A percentile compares a stretch with the other conserved stretches of the same genome.
Conservation (phyloP, 2,113 vertebrate species). For the Piaya cayana region DNA sequence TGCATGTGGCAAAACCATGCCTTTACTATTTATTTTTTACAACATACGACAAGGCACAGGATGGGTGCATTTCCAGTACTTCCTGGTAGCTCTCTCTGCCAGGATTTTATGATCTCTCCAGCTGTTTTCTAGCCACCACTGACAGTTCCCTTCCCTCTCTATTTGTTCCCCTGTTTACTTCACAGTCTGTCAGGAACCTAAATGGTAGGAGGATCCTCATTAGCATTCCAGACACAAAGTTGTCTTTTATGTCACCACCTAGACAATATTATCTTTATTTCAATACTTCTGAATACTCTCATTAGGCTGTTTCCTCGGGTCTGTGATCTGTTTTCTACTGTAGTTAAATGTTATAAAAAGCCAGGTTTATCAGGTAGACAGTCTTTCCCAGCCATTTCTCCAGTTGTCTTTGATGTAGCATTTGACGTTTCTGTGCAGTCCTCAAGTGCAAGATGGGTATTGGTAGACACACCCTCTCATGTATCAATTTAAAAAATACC, state of each 20-base stretch:
- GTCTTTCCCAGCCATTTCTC: neutral
- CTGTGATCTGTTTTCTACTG: slow-evolving; percentile 35
- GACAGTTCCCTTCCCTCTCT: neutral
- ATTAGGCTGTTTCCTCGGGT: slow-evolving; percentile 51
- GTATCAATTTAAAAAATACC: neutral
- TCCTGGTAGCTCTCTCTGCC: neutral
- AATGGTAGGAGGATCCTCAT: slow-evolving; percentile 35
- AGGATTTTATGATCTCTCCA: neutral
- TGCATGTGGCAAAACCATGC: neutral
- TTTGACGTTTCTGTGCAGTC: neutral
- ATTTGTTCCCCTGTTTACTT: neutral
- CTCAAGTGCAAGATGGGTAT: neutral
- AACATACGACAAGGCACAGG: neutral
- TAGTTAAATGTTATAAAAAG: slow-evolving; percentile 31
- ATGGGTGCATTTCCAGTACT: neutral
- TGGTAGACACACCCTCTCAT: neutral
- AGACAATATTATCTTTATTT: slow-evolving; percentile 61
- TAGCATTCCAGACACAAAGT: slow-evolving; percentile 43
- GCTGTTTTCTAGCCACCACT: neutral
- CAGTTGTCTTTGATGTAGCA: neutral
- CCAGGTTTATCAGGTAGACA: neutral
- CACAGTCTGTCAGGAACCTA: neutral
- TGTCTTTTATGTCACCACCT: slow-evolving; percentile 48
- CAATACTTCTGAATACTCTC: slow-evolving; percentile 45
- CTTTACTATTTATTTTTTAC: neutral